phyloP scores from a whole-genome alignment of 2,888 invertebrate species.

The Agonum fuliginosum region DNA sequence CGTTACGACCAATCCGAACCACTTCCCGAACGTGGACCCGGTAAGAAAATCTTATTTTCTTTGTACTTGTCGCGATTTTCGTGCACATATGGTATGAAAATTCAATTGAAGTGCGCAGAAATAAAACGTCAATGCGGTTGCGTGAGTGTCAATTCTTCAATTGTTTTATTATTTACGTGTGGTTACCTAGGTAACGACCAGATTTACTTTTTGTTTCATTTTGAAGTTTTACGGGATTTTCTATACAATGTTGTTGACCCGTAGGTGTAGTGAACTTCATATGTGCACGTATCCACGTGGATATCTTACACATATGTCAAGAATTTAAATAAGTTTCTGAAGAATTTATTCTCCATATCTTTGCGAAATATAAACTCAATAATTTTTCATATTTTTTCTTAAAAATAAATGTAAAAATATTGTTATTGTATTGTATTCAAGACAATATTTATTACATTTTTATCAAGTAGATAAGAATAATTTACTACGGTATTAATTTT shows the following conservation, averaged over 20 bases:
- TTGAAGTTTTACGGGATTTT: slow-evolving; percentile 7
- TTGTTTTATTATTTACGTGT: slow-evolving; percentile 26
- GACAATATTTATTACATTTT: background rate
- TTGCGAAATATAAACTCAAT: no score
- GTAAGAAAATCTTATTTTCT: slow-evolving; percentile 70
- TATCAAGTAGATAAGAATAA: background rate
- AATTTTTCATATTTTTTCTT: no score
- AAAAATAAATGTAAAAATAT: no score
- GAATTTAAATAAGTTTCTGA: background rate
- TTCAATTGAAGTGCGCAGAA: background rate
- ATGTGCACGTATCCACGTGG: slow-evolving; percentile 24
- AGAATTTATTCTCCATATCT: no score
- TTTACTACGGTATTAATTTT: background rate
- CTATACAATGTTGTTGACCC: slow-evolving; percentile 25
- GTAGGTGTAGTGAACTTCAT: slow-evolving; percentile 7
- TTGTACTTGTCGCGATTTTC: slow-evolving; percentile 45
- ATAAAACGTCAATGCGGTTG: background rate
- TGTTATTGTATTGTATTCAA: no score
- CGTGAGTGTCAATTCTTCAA: slow-evolving; percentile 19
- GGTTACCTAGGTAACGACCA: background rate
- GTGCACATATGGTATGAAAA: slow-evolving; percentile 54
- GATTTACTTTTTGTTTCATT: background rate
- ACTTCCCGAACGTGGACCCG: slow-evolving; percentile 74
- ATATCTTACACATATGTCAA: slow-evolving; percentile 18
- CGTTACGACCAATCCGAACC: slow-evolving; percentile 68